Percentiles rank a stretch among this genome's conserved stretches.
Evolutionary conservation across 2,888 invertebrate species (phyloP).

Genomic region (Drosophila atripex): DNA sequence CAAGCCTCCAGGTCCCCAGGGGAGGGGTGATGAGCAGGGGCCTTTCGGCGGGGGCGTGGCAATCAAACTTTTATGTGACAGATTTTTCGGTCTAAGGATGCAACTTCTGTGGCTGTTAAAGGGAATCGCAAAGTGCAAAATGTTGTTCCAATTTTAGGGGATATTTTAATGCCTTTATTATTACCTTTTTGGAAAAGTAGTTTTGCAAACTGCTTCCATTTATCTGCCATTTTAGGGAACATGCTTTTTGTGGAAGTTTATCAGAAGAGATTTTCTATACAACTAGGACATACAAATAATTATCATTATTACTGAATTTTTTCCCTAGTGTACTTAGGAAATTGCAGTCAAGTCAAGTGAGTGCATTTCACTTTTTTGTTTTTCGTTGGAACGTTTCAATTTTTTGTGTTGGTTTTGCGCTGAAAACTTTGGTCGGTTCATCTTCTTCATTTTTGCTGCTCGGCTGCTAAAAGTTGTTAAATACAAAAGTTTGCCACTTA

Average conservation of each 20-base stretch:
- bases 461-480: conserved; percentile 75
- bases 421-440: conserved; percentile 56
- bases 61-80: conserved; percentile 64
- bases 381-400: conserved; percentile 20
- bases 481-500: conserved; percentile 79
- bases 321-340: conserved; percentile 12
- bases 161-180: background rate
- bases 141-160: conserved; percentile 34
- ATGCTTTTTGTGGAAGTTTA: too few species aligned
- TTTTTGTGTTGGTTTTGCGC: conserved; percentile 30
- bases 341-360: conserved; percentile 73
- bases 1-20: background rate
- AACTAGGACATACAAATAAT: background rate
- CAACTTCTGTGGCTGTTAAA: conserved; percentile 24
- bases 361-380: conserved; percentile 62
- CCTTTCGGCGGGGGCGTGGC: conserved; percentile 40
- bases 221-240: background rate
- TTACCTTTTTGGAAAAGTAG: background rate
- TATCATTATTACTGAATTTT: background rate
- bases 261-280: too few species aligned
- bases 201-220: background rate
- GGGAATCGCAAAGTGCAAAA: conserved; percentile 31
- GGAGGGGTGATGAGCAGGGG: conserved; percentile 5
- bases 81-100: conserved; percentile 33
- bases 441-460: conserved; percentile 67